These are phyloP conservation scores for Pygoscelis antarcticus DNA, from an alignment of 2,113 vertebrate genomes.

Conservation along the genomic window DNA sequence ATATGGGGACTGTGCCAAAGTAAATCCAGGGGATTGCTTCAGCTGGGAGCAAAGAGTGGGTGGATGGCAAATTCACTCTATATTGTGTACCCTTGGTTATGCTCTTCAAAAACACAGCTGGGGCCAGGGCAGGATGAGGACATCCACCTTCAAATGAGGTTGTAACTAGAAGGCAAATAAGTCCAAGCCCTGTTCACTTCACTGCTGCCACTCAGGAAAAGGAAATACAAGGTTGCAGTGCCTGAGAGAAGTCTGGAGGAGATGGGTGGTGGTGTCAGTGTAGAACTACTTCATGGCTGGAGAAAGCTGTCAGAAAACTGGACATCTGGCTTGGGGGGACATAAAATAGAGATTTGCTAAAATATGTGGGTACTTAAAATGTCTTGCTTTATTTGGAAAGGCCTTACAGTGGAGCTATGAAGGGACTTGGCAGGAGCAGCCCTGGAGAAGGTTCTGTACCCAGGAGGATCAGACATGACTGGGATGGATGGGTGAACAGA, in stretches of 20 bases:
- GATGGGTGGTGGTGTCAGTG: not conserved
- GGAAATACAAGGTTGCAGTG: not conserved
- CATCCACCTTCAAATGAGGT: not conserved
- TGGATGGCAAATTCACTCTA: not conserved
- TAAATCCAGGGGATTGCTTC: slow-evolving; percentile 12
- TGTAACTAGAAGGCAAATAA: not conserved
- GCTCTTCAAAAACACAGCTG: not conserved
- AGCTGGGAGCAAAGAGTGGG: not conserved
- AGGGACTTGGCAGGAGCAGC: not conserved
- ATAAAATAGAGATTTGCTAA: not conserved
- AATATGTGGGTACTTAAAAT: not conserved
- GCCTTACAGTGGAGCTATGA: not conserved
- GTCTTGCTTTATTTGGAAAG: not conserved
- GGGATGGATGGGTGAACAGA: not conserved
- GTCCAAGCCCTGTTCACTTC: not conserved
- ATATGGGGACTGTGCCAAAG: not conserved
- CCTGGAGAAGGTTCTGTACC: not conserved
- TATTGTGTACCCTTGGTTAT: not conserved
- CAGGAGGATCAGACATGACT: not conserved
- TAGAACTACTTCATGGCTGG: not conserved
- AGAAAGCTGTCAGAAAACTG: not conserved
- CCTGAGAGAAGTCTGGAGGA: not conserved
- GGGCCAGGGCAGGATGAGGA: not conserved
- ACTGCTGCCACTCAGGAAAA: not conserved
- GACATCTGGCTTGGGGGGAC: not conserved